phyloP scores from a whole-genome alignment of 2,797 vertebrate genomes.

The Ataeniobius toweri region DNA sequence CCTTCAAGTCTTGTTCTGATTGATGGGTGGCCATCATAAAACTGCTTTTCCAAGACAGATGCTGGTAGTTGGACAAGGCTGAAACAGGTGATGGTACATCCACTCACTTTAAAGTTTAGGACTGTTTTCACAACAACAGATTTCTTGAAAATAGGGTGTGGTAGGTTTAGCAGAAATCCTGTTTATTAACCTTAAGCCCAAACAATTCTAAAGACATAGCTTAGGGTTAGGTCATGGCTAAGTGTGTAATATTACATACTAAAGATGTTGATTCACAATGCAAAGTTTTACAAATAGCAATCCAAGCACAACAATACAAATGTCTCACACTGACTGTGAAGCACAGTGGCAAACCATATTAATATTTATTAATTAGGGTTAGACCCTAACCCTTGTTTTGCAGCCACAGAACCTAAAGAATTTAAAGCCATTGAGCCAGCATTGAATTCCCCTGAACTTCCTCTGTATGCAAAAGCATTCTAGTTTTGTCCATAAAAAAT shows the following conservation, averaged over 20 bases:
- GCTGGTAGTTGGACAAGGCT: neutral
- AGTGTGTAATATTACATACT: too few species aligned
- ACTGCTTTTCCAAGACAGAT: conserved; percentile 6
- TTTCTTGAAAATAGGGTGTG: neutral
- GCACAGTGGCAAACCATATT: conserved; percentile 2
- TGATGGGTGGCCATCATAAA: conserved; percentile 1
- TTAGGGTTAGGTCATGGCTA: neutral
- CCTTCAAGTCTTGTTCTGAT: conserved; percentile 22
- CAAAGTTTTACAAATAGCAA: neutral
- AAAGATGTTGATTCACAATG: neutral
- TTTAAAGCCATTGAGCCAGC: neutral
- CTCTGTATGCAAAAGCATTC: neutral
- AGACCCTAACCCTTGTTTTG: neutral
- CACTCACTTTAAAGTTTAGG: neutral
- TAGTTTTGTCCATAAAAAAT: neutral
- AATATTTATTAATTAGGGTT: neutral
- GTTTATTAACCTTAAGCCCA: neutral
- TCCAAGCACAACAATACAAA: neutral
- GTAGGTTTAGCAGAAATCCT: neutral
- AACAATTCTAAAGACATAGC: neutral
- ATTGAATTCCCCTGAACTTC: neutral
- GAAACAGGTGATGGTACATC: neutral
- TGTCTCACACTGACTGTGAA: neutral
- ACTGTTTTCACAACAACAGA: neutral
- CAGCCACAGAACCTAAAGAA: neutral